Conservation (phyloP, 1,140 invertebrate species). For the Diploscapter pachys region DNA sequence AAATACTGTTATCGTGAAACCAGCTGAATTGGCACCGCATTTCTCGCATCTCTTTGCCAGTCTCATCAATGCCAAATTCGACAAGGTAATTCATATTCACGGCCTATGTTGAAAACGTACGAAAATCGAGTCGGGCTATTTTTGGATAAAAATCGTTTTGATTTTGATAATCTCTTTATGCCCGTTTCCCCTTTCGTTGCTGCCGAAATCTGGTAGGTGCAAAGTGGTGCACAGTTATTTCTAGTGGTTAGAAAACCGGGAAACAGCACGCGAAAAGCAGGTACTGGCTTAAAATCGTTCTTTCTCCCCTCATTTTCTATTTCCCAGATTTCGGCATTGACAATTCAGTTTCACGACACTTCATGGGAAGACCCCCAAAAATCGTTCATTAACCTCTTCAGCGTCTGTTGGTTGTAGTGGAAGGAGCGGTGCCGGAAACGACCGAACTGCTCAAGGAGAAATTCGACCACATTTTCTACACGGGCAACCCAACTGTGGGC, state of each 20-base stretch:
- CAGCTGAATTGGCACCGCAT: constrained; percentile 79
- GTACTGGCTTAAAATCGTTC: constrained; percentile 68
- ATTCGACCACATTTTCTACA: constrained; percentile 98
- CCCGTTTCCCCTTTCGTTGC: too few relatives aligned
- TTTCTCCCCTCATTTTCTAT: constrained; percentile 70
- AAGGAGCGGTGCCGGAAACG: constrained; percentile 79
- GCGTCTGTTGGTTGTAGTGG: constrained; percentile 66
- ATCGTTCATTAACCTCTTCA: constrained; percentile 40
- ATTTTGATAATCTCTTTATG: too few relatives aligned
- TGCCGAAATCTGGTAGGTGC: too few relatives aligned
- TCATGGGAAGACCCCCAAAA: too few relatives aligned
- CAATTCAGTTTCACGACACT: too few relatives aligned
- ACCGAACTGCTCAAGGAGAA: constrained; percentile 78
- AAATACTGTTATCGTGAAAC: constrained; percentile 88
- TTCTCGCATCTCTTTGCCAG: constrained; percentile 73
- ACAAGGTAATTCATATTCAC: constrained; percentile 66
- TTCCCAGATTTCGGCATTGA: neutral
- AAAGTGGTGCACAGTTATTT: too few relatives aligned
- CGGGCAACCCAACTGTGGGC: constrained; percentile 80
- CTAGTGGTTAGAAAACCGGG: too few relatives aligned
- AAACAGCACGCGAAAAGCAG: too few relatives aligned
- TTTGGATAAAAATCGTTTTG: too few relatives aligned
- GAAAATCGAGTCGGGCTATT: too few relatives aligned
- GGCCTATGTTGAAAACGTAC: neutral
- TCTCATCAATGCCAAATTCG: constrained; percentile 82